Evolutionary conservation across 2,888 invertebrate genomes (phyloP), one percentile per base, ranked within the genome.

Genomic region (Andrena minutula): DNA sequence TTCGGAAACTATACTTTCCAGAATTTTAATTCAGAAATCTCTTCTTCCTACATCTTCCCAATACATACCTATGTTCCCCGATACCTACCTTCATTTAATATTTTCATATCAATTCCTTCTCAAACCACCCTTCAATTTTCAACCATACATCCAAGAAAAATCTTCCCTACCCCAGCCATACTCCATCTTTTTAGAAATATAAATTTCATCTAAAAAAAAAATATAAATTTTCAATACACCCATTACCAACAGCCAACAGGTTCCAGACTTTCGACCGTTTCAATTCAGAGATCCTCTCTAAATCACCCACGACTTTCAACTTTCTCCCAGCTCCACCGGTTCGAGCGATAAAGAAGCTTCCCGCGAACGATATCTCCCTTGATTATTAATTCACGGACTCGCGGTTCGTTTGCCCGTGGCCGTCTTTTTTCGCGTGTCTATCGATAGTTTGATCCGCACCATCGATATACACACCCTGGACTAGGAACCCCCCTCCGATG

Each of bases 361-460:
- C 41, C 16, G 41, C 41, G 28, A 58, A 23, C 7, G 20, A 20
- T n/a, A 41, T 20, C 10, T 26, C 1, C n/a, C 32, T 51, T 69
- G 23, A n/a, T 70, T 30, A 28, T 32, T 26, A 20, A 51, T 69
- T 6, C 4, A 51, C 16, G 30, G 51, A 41, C n/a, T 56, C 10
- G n/a, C 20, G 47, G 20, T 49, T 68, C 30, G 35, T 20, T 26
- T 2, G 6, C 60, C 51, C 2, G 28, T 16, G 20, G 16, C 35
- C 56, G 23, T 1, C n/a, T 63, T 1, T 63, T 32, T n/a, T 66
- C 77, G 60, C 73, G 65, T 77, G 70, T 20, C 51, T 71, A 77
- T 77, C 79, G 66, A 79, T 65, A 71, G 53, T 77, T 71, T 41
- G 61, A 28, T 12, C 12, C 26, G 65, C 58, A 53, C 71, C 32